These are phyloP conservation scores for Scomberomorus guttatus DNA, from an alignment of 2,797 vertebrate genomes.

Conservation along the genomic window DNA sequence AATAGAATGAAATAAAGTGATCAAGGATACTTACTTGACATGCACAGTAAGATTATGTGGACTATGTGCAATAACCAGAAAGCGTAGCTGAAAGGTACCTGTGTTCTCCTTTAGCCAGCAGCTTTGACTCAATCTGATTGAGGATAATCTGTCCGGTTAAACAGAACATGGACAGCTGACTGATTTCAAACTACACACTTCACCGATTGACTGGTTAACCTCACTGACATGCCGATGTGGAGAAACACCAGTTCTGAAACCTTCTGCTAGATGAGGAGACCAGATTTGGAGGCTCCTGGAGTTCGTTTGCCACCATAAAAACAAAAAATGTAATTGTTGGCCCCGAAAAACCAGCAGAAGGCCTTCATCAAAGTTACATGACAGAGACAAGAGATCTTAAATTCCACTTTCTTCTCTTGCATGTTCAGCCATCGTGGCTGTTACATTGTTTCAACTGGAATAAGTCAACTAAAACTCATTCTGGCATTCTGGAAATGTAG, in stretches of 20 bases:
- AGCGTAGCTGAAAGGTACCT: background rate
- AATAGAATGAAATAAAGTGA: conserved; percentile 4
- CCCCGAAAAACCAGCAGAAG: background rate
- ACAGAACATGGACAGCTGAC: background rate
- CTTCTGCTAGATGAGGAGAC: background rate
- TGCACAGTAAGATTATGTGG: background rate
- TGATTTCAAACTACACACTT: conserved; percentile 4
- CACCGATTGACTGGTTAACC: background rate
- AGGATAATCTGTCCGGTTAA: conserved; percentile 43
- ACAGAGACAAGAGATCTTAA: conserved; percentile 12
- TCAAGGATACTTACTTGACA: background rate
- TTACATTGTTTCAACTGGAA: conserved; percentile 32
- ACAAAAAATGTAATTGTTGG: background rate
- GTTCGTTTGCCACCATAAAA: background rate
- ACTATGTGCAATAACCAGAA: conserved; percentile 6
- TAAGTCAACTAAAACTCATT: conserved; percentile 17
- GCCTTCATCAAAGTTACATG: conserved; percentile 47
- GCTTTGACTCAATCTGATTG: conserved; percentile 27
- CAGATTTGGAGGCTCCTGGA: background rate
- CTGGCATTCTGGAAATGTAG: conserved; percentile 17
- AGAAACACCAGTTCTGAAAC: background rate
- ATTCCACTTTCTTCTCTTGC: conserved; percentile 9
- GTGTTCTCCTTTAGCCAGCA: conserved; percentile 3
- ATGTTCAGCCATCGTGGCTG: conserved; percentile 14
- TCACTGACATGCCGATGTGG: background rate